Evolutionary conservation across 1,140 invertebrate genomes (phyloP), one percentile per base, ranked within the genome.

Genomic region (Drosophila bocki): DNA sequence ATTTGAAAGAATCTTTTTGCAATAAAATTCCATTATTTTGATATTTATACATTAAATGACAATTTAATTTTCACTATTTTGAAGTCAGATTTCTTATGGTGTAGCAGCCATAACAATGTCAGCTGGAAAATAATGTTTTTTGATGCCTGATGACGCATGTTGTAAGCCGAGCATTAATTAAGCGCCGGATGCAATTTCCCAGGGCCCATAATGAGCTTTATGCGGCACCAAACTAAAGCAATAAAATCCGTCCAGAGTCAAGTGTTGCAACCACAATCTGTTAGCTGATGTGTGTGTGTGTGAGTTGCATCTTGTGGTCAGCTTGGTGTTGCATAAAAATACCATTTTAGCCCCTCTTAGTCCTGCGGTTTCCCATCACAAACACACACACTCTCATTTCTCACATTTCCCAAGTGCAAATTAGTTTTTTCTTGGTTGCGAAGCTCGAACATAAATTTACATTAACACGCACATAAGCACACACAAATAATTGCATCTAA

Each of bases 251-350:
- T 32, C 53, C 45, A 67, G 71, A 82, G 74, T 64, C 62, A 61
- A 64, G 72, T 85, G 67, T 74, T 57, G 71, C 53, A 80, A 78
- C 82, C 64, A 65, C 75, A 84, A 63, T 59, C 69, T 54, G 64
- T 64, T 53, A 19, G n/a, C 26, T 35, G 12, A n/a, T 17, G 54
- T 51, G 35, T 71, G 58, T 56, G 68, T 59, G 45, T 65, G 65
- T 68, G 65, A 62, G 53, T 56, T 82, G 80, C 84, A 83, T 80
- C 84, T 87, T 87, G 83, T 71, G 83, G 83, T 70, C 80, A 58
- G 35, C 72, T 72, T 76, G 79, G 84, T 88, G 83, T 87, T 87
- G 83, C 80, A 87, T 84, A 87, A 88, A 88, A 88, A 84, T 80
- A 70, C 83, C 85, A 88, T 88, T 88, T 88, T 70, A 69, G 64